A percentile compares a stretch with the other conserved stretches of the same genome.
These are phyloP conservation scores for Temnothorax rugatulus DNA, from an alignment of 2,888 invertebrate genomes.

Conservation along the genomic window DNA sequence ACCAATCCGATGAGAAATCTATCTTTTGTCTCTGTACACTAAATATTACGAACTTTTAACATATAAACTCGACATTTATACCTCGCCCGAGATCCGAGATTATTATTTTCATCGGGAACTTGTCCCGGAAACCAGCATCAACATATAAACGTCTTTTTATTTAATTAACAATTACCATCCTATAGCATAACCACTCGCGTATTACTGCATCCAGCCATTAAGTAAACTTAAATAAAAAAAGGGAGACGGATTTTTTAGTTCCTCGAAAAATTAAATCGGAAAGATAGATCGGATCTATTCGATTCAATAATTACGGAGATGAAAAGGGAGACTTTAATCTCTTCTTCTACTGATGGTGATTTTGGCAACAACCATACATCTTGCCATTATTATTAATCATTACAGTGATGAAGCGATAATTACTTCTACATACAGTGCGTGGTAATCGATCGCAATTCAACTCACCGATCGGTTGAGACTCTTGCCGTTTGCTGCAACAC, in stretches of 20 bases:
- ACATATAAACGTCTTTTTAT: not conserved
- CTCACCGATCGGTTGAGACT: constrained; percentile 90
- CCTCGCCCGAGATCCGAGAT: not conserved
- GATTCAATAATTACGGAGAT: not conserved
- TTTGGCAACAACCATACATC: constrained; percentile 15
- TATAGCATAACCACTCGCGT: not conserved
- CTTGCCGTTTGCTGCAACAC: constrained; percentile 95
- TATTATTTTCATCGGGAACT: not conserved
- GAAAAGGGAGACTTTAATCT: not conserved
- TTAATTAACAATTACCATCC: not conserved
- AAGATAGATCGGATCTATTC: not conserved
- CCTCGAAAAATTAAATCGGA: not conserved
- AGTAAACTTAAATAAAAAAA: not conserved
- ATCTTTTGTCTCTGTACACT: not conserved
- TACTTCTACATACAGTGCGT: constrained; percentile 12
- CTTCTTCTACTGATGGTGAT: not conserved
- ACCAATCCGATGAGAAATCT: constrained; percentile 19
- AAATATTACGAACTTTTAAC: constrained; percentile 11
- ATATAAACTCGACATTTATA: constrained; percentile 4
- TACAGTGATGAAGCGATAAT: constrained; percentile 6
- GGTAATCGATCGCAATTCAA: not conserved
- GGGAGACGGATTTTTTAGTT: constrained; percentile 4
- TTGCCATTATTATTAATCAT: constrained; percentile 1
- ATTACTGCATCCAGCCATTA: not conserved
- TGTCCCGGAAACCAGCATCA: not conserved